A percentile compares a stretch with the other conserved stretches of the same genome.
Evolutionary conservation across 2,888 invertebrate genomes (phyloP).

Genomic region (Pandemis corylana): DNA sequence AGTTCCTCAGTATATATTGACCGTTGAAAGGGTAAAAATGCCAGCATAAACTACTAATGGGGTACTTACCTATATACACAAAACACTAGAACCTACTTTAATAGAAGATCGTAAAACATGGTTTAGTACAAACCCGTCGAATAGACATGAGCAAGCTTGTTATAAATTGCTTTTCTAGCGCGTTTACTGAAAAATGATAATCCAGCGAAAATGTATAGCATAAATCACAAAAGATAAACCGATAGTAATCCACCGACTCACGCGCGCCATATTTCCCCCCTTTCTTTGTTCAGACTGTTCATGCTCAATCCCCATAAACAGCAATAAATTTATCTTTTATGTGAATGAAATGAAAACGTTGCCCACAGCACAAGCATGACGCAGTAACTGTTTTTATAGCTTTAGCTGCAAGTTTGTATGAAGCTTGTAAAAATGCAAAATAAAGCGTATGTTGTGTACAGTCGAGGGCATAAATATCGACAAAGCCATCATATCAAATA

Average conservation of each 20-base stretch:
- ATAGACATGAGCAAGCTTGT: background rate
- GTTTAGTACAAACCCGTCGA: background rate
- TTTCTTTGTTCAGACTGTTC: slow-evolving; percentile 22
- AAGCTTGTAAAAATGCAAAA: slow-evolving; percentile 1
- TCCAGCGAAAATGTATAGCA: background rate
- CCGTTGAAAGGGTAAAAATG: background rate
- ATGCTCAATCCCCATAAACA: slow-evolving; percentile 25
- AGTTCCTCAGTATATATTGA: too few relatives aligned
- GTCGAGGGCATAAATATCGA: background rate
- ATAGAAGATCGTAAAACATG: slow-evolving; percentile 1
- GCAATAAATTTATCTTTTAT: slow-evolving; percentile 26
- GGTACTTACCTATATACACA: background rate
- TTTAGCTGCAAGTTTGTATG: slow-evolving; percentile 1
- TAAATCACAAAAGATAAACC: slow-evolving; percentile 26
- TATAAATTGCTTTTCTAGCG: background rate
- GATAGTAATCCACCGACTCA: slow-evolving; percentile 21
- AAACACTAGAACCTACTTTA: slow-evolving; percentile 1
- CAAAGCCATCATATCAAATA: background rate
- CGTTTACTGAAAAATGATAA: slow-evolving; percentile 11
- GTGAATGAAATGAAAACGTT: slow-evolving; percentile 19
- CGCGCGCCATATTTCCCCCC: slow-evolving; percentile 1
- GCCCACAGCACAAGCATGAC: background rate
- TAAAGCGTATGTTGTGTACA: background rate
- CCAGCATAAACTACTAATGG: background rate
- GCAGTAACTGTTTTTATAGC: background rate